Evolutionary conservation across 2,888 invertebrate species (phyloP).

Genomic region (Neelides folsomi): DNA sequence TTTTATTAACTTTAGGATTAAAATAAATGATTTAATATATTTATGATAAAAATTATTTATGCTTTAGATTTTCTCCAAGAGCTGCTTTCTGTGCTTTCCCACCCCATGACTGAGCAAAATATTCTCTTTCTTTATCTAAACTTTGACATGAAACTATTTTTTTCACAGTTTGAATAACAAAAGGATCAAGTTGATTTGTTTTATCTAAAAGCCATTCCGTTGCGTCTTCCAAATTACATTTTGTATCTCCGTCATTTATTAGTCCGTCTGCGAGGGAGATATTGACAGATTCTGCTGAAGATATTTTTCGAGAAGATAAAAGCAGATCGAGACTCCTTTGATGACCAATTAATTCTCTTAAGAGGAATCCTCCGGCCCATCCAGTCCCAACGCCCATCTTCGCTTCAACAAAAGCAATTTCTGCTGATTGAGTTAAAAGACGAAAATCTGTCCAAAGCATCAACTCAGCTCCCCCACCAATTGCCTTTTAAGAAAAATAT

Average conservation of each 20-base stretch:
- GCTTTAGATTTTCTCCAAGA: conserved; percentile 37
- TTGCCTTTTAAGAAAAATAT: conserved; percentile 34
- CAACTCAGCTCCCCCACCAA: conserved; percentile 46
- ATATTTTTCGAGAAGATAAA: conserved; percentile 35
- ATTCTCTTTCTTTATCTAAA: conserved; percentile 36
- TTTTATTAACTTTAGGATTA: background rate
- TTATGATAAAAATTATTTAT: conserved; percentile 29
- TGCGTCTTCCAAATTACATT: conserved; percentile 30
- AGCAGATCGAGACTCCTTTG: conserved; percentile 39
- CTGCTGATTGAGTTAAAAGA: conserved; percentile 37
- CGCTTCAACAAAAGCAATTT: conserved; percentile 41
- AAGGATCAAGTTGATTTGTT: conserved; percentile 29
- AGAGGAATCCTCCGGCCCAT: conserved; percentile 42
- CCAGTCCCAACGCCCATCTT: conserved; percentile 42
- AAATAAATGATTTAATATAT: background rate
- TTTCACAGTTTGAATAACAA: conserved; percentile 34
- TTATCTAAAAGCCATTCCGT: conserved; percentile 36
- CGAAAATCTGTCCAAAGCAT: conserved; percentile 42
- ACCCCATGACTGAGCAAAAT: conserved; percentile 40
- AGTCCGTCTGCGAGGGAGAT: conserved; percentile 39
- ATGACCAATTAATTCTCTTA: conserved; percentile 39
- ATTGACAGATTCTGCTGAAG: conserved; percentile 36
- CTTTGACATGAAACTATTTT: conserved; percentile 28
- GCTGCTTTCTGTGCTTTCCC: conserved; percentile 37
- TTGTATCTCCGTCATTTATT: conserved; percentile 30